phyloP scores from a whole-genome alignment of 2,888 invertebrate genomes.

The Hirtodrosophila confusa region DNA sequence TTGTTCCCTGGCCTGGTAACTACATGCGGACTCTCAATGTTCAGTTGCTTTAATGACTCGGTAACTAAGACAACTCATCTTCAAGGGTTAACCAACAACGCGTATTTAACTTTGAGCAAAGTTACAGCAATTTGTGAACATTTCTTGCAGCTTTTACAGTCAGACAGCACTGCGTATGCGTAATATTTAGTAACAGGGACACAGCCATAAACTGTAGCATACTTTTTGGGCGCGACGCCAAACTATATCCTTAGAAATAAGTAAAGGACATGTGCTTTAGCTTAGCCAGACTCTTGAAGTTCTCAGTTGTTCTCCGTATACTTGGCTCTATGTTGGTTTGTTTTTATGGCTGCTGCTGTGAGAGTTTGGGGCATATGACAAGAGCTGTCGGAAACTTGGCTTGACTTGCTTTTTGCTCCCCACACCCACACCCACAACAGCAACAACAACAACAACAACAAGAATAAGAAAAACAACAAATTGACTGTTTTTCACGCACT shows the following conservation, averaged over 20 bases:
- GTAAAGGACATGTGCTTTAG: too few species aligned
- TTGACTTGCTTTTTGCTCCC: slow-evolving; percentile 14
- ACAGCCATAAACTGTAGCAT: slow-evolving; percentile 36
- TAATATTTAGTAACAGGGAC: background rate
- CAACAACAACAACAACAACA: too few species aligned
- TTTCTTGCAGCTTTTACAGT: background rate
- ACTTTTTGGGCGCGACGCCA: slow-evolving; percentile 36
- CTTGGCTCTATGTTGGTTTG: background rate
- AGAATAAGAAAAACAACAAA: slow-evolving; percentile 45
- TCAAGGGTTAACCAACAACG: background rate
- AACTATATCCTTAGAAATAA: background rate
- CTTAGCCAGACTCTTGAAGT: too few species aligned
- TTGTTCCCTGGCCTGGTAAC: too few species aligned
- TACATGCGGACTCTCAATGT: too few species aligned
- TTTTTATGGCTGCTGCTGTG: slow-evolving; percentile 21
- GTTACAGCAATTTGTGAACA: background rate
- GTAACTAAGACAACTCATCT: too few species aligned
- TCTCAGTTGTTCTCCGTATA: too few species aligned
- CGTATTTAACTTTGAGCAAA: background rate
- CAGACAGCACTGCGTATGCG: slow-evolving; percentile 25
- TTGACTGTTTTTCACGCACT: slow-evolving; percentile 62
- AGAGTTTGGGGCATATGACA: slow-evolving; percentile 50
- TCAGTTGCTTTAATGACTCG: too few species aligned
- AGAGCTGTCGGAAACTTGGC: slow-evolving; percentile 67
- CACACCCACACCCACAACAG: too few species aligned